Conservation (phyloP, 2,113 vertebrate species). For the Ptilonorhynchus violaceus region DNA sequence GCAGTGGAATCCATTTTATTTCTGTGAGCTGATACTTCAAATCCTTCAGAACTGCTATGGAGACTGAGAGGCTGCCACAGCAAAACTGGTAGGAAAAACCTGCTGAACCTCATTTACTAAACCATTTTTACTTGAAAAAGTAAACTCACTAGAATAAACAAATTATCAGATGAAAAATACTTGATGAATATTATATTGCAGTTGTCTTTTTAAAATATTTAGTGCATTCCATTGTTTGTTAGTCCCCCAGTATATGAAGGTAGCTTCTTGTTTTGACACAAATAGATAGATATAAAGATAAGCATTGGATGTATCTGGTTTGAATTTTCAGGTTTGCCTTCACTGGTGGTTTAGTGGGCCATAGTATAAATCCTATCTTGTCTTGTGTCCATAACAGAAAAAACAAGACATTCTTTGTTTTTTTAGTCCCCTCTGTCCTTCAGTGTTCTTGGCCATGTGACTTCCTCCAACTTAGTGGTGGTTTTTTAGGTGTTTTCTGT, state of each 20-base stretch:
- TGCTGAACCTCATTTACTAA: not conserved
- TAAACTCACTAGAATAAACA: not conserved
- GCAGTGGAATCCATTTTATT: not conserved
- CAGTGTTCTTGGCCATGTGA: not conserved
- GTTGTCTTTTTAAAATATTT: not conserved
- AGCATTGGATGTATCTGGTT: not conserved
- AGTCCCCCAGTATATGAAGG: not conserved
- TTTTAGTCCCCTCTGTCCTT: not conserved
- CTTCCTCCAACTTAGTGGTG: not conserved
- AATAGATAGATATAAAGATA: not conserved
- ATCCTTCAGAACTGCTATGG: not conserved
- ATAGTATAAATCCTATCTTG: not conserved
- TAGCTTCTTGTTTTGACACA: not conserved
- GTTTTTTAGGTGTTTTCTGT: not conserved
- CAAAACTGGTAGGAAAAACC: not conserved
- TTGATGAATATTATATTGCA: not conserved
- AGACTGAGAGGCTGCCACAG: not conserved
- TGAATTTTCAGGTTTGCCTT: not conserved
- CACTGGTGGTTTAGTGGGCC: not conserved
- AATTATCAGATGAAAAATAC: not conserved
- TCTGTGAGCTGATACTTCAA: not conserved
- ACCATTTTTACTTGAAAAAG: not conserved
- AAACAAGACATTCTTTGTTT: not conserved
- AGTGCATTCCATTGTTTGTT: not conserved
- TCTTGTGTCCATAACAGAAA: not conserved